A percentile compares a stretch with the other conserved stretches of the same genome.
These are phyloP conservation scores for Aphis craccivora DNA, from an alignment of 1,140 invertebrate genomes.

Conservation along the genomic window DNA sequence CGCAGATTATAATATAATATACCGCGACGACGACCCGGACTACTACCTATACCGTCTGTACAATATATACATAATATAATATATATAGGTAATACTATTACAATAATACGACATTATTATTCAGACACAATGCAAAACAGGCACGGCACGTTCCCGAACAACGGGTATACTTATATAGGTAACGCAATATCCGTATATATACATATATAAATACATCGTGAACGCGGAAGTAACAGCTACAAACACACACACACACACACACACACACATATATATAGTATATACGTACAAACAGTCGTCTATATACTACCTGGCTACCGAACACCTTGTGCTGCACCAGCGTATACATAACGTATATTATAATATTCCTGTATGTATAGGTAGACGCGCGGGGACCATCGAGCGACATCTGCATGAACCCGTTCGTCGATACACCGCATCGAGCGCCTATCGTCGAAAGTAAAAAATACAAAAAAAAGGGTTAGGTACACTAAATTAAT, in stretches of 20 bases:
- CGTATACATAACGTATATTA: neutral
- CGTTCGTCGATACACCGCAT: conserved; percentile 42
- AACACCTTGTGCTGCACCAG: conserved; percentile 34
- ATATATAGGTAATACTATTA: conserved; percentile 5
- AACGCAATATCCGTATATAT: neutral
- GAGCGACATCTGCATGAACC: conserved; percentile 54
- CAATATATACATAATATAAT: neutral
- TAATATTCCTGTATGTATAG: neutral
- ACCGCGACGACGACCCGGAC: conserved; percentile 18
- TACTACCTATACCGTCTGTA: neutral
- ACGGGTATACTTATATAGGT: neutral
- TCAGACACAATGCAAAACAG: conserved; percentile 58
- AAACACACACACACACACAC: neutral
- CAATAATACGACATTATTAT: conserved; percentile 41
- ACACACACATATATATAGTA: neutral
- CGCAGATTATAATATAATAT: conserved; percentile 42
- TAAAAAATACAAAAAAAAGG: conserved; percentile 45
- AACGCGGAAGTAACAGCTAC: conserved; percentile 51
- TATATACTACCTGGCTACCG: conserved; percentile 23
- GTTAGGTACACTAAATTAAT: conserved; percentile 51
- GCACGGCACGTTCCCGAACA: conserved; percentile 45
- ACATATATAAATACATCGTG: neutral
- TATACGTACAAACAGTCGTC: neutral
- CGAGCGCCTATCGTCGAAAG: conserved; percentile 45
- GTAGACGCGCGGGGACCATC: neutral